Evolutionary conservation across 2,888 invertebrate species (phyloP), one percentile per base, ranked within the genome.

Genomic region (Dusona sp.): DNA sequence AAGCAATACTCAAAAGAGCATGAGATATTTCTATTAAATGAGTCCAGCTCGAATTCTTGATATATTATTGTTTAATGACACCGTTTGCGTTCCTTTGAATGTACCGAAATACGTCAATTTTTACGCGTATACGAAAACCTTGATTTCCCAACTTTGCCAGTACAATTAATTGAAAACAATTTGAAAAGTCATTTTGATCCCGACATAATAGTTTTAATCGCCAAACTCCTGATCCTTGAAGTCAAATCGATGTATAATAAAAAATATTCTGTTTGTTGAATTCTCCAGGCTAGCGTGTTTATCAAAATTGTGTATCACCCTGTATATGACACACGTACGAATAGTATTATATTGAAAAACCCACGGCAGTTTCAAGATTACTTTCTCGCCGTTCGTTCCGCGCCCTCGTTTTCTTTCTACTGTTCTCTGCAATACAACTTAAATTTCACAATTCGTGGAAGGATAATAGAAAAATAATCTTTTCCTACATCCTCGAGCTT

Each of bases 391-490:
- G 13, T 9, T 48, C 61, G 61, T n/a, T 74, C 74, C 25, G 3
- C 57, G 19, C 42, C 22, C 48, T 61, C 72, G 65, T 72, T 72
- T 51, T 57, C 25, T 68, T 25, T 67, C 57, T 25, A 36, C 51
- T 51, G 64, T 67, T 57, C 64, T 65, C 57, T 25, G 64, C 29
- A n/a, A 36, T 75, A 51, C 51, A 65, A 65, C 54, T 72, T 64
- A 72, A 84, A 81, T 80, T 81, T 54, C 48, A 13, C 70, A 36
- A 72, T 84, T 79, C 74, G 67, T 61, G 54, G 48, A 61, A 68
- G 45, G 65, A 68, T 84, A 80, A 83, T 79, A 70, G 79, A 79
- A 84, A 86, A 79, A 65, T 70, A 61, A 79, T 79, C 68, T 64
- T 86, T 33, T 68, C 61, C 57, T 7, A 65, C 33, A 77, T 57